Conservation (phyloP, 2,113 vertebrate species). For the Anser cygnoides region DNA sequence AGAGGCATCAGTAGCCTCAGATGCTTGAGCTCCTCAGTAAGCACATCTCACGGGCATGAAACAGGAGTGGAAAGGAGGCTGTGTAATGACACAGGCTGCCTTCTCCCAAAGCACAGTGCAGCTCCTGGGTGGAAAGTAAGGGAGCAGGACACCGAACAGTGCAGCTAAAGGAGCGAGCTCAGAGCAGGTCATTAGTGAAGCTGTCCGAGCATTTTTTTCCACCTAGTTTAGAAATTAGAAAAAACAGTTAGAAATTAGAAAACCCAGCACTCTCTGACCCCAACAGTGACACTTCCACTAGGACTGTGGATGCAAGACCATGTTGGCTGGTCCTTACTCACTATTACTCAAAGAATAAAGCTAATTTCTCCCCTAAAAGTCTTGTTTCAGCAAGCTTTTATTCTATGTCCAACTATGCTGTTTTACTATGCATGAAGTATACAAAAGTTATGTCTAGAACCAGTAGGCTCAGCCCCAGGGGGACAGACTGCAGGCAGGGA, state of each 20-base stretch:
- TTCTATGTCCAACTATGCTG: not conserved
- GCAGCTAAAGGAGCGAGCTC: not conserved
- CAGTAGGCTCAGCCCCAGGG: too few species aligned
- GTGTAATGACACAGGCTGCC: not conserved
- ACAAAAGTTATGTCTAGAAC: too few species aligned
- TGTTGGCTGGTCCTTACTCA: not conserved
- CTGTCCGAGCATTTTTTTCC: not conserved
- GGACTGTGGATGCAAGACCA: rapidly evolving
- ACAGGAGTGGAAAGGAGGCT: not conserved
- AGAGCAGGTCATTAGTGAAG: not conserved
- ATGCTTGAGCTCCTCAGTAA: not conserved
- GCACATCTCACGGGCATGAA: not conserved
- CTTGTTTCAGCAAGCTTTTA: not conserved
- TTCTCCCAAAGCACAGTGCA: not conserved
- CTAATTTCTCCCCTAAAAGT: not conserved
- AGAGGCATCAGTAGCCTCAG: not conserved
- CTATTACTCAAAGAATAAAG: not conserved
- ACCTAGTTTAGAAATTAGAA: not conserved
- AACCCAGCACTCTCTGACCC: not conserved
- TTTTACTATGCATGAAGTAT: not conserved
- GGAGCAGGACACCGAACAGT: not conserved
- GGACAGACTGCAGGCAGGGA: too few species aligned
- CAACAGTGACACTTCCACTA: rapidly evolving
- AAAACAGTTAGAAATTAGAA: not conserved
- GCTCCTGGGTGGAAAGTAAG: not conserved